These are phyloP conservation scores for Parnassius orleans DNA, from an alignment of 2,888 invertebrate species.

Conservation along the genomic window DNA sequence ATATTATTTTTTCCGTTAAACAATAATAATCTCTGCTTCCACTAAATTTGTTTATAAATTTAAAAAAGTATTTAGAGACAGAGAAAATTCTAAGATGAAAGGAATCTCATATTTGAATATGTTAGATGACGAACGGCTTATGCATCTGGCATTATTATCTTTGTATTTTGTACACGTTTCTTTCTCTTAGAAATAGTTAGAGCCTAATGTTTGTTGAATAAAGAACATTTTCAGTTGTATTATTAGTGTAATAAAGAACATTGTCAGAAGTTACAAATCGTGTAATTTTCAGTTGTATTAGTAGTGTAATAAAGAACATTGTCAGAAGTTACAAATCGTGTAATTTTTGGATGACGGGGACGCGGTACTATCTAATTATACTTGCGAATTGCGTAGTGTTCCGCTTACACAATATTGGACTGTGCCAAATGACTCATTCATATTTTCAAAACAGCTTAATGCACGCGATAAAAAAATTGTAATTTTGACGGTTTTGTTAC, in stretches of 20 bases:
- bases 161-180: neutral
- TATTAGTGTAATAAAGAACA: no score
- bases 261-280: no score
- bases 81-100: no score
- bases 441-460: conserved; percentile 14
- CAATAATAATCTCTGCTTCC: no score
- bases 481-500: conserved; percentile 8
- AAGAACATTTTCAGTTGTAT: conserved; percentile 14
- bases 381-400: conserved; percentile 23
- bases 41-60: no score
- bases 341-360: conserved; percentile 15
- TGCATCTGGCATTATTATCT: neutral
- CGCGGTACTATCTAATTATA: conserved; percentile 23
- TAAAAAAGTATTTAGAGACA: no score
- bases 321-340: conserved; percentile 2
- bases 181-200: neutral
- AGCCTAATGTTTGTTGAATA: neutral
- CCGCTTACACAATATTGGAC: conserved; percentile 15
- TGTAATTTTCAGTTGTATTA: no score
- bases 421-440: conserved; percentile 26
- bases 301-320: conserved; percentile 16
- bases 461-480: conserved; percentile 13
- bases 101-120: no score
- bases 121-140: no score
- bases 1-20: no score